phyloP scores from a whole-genome alignment of 1,140 invertebrate genomes.

The Drosophila repletoides region DNA sequence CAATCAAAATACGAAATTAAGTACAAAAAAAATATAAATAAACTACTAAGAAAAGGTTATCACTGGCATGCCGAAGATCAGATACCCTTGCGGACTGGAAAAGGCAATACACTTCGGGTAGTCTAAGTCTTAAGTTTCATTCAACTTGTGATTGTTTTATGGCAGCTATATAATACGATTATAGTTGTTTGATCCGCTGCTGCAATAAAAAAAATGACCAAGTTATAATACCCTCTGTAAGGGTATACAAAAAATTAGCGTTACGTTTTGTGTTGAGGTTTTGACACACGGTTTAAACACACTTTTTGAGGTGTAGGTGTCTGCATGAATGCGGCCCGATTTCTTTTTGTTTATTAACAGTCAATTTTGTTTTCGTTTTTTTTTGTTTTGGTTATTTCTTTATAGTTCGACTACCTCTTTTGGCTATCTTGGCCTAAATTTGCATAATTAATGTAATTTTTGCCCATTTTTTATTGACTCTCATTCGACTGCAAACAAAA shows the following conservation, averaged over 20 bases:
- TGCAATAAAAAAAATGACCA: too few species aligned
- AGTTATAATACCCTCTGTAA: too few species aligned
- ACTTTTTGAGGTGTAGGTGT: conserved; percentile 31
- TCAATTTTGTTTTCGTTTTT: conserved; percentile 20
- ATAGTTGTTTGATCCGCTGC: too few species aligned
- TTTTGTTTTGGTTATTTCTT: conserved; percentile 19
- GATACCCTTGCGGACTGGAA: too few species aligned
- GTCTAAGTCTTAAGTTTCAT: too few species aligned
- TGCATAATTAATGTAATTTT: conserved; percentile 64
- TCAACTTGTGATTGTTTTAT: too few species aligned
- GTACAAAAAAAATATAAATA: neutral
- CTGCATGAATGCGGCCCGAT: conserved; percentile 28
- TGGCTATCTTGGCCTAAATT: conserved; percentile 54
- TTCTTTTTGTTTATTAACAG: conserved; percentile 38
- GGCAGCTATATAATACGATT: too few species aligned
- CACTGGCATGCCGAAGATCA: too few species aligned
- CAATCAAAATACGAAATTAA: conserved; percentile 14
- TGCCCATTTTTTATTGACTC: conserved; percentile 34
- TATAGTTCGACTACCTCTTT: conserved; percentile 48
- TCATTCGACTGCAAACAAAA: conserved; percentile 22
- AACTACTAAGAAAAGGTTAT: too few species aligned
- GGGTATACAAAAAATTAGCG: neutral
- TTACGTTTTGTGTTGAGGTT: conserved; percentile 20
- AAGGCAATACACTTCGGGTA: too few species aligned
- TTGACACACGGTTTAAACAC: conserved; percentile 4